Evolutionary conservation across 1,140 invertebrate genomes (phyloP).

Genomic region (Drosophila miranda): DNA sequence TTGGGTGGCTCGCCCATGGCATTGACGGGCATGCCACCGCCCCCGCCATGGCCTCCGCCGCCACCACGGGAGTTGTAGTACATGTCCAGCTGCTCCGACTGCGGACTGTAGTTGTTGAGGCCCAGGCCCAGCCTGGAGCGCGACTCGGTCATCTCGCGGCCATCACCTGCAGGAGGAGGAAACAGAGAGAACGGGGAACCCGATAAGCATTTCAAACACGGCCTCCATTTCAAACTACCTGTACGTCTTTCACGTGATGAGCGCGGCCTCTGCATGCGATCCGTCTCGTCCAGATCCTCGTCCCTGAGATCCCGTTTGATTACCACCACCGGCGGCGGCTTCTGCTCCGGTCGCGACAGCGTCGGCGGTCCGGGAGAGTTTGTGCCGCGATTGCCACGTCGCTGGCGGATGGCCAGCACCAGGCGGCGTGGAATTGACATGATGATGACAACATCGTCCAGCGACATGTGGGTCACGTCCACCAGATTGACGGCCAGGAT

Average conservation of each 20-base stretch:
- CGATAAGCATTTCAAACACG: constrained; percentile 69
- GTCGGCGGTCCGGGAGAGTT: constrained; percentile 87
- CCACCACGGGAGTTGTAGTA: constrained; percentile 90
- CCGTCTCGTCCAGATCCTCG: constrained; percentile 87
- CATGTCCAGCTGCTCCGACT: constrained; percentile 89
- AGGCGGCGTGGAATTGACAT: constrained; percentile 99
- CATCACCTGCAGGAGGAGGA: constrained; percentile 84
- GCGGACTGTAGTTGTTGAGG: constrained; percentile 85
- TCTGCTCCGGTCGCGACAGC: constrained; percentile 87
- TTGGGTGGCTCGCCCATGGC: constrained; percentile 83
- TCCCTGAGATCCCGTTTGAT: constrained; percentile 95
- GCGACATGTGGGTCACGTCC: constrained; percentile 97
- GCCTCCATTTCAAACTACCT: constrained; percentile 82
- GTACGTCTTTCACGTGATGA: constrained; percentile 83
- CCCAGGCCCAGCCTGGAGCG: constrained; percentile 88
- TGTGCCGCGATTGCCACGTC: constrained; percentile 85
- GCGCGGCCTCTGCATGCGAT: constrained; percentile 82
- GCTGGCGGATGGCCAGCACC: constrained; percentile 94
- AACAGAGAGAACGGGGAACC: constrained; percentile 32
- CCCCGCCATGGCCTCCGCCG: constrained; percentile 44
- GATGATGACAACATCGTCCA: constrained; percentile 99
- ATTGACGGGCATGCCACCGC: constrained; percentile 21
- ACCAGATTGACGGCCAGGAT: constrained; percentile 99
- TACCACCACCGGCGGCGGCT: constrained; percentile 95
- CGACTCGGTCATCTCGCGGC: constrained; percentile 88